Conservation (phyloP, 2,888 invertebrate species). For the Mechanitis mazaeus region DNA sequence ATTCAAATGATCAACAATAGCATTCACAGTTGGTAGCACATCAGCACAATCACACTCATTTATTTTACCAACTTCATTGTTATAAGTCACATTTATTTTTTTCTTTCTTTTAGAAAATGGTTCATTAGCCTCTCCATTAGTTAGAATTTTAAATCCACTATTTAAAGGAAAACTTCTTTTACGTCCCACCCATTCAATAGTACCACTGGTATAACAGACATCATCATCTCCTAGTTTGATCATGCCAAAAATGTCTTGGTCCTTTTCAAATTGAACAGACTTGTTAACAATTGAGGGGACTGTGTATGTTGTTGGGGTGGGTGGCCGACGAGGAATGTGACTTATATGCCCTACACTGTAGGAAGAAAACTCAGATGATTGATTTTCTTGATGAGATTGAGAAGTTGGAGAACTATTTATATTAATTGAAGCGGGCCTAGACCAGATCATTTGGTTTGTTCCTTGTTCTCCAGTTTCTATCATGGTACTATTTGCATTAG, state of each 20-base stretch:
- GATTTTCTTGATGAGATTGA: conserved; percentile 20
- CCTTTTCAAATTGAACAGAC: conserved; percentile 33
- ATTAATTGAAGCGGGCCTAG: conserved; percentile 15
- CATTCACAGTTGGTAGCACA: conserved; percentile 69
- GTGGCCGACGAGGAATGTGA: conserved; percentile 61
- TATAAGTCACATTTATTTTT: conserved; percentile 40
- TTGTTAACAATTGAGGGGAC: conserved; percentile 49
- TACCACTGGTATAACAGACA: conserved; percentile 69
- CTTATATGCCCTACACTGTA: conserved; percentile 56
- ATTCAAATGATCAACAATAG: conserved; percentile 75
- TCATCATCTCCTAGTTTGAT: conserved; percentile 63
- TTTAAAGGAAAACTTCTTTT: conserved; percentile 64
- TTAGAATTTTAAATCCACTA: conserved; percentile 63
- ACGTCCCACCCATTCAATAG: conserved; percentile 68
- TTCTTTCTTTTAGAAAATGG: conserved; percentile 45
- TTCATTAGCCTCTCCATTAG: conserved; percentile 39
- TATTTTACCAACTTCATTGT: conserved; percentile 35
- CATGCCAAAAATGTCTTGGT: conserved; percentile 61
- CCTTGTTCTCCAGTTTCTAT: conserved; percentile 22
- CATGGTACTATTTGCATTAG: conserved; percentile 30
- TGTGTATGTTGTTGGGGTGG: conserved; percentile 53
- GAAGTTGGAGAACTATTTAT: conserved; percentile 8
- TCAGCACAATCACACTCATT: conserved; percentile 64
- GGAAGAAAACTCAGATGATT: conserved; percentile 30
- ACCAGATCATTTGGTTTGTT: conserved; percentile 8